These are phyloP conservation scores for Sorex fumeus DNA, from an alignment of 2,113 vertebrate genomes.

Conservation along the genomic window DNA sequence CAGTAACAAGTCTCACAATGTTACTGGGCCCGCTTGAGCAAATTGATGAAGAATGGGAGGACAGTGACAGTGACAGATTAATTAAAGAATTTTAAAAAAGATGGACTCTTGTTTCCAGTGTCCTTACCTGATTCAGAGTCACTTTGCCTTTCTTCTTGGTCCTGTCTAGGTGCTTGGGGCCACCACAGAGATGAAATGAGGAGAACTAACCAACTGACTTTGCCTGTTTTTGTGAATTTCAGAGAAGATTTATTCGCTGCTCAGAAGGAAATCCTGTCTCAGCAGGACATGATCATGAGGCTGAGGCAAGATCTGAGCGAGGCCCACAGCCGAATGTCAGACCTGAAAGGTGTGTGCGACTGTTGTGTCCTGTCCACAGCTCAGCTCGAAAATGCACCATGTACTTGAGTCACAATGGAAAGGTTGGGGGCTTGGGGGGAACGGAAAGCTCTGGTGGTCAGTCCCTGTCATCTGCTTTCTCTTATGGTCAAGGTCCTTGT, in stretches of 20 bases:
- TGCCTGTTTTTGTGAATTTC: conserved; percentile 39
- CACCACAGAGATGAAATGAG: rapidly evolving
- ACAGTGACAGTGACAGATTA: too few relatives aligned
- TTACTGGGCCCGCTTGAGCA: too few relatives aligned
- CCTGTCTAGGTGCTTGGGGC: background rate
- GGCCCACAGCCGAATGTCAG: conserved; percentile 87
- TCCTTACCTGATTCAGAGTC: too few relatives aligned
- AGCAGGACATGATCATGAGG: conserved; percentile 85
- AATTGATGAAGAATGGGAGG: too few relatives aligned
- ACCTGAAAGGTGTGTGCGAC: conserved; percentile 88
- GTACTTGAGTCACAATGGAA: too few relatives aligned
- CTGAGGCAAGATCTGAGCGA: conserved; percentile 85
- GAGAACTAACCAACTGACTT: background rate
- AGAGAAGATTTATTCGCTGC: conserved; percentile 84
- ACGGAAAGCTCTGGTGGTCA: too few relatives aligned
- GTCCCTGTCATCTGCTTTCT: too few relatives aligned
- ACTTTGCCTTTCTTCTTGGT: rapidly evolving
- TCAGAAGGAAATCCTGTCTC: conserved; percentile 83
- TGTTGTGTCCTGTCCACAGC: rapidly evolving
- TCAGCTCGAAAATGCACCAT: too few relatives aligned
- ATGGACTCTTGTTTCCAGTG: too few relatives aligned
- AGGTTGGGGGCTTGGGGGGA: background rate
- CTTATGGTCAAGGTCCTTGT: too few relatives aligned
- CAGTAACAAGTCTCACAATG: too few relatives aligned
- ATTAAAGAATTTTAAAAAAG: too few relatives aligned